Conservation (phyloP, 2,113 vertebrate genomes). For the Dunckerocampus dactyliophorus region DNA sequence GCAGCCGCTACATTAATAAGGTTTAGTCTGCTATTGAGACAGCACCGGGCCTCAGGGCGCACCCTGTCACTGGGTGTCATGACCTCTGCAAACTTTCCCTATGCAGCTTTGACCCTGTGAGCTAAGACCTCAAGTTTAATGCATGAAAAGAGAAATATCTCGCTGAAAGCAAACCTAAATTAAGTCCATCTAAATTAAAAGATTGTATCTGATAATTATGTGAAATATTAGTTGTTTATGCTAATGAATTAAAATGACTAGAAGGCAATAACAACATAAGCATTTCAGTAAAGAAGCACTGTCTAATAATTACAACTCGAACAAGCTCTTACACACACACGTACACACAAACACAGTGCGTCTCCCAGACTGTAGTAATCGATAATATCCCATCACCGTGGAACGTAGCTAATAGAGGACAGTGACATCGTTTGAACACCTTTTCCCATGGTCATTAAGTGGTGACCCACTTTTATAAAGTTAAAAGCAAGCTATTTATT, state of each 20-base stretch:
- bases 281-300: background rate
- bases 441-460: no score
- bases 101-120: constrained; percentile 40
- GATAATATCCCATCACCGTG: constrained; percentile 60
- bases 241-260: background rate
- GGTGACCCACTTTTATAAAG: no score
- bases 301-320: background rate
- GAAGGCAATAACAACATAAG: background rate
- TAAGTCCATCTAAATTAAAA: background rate
- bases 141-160: background rate
- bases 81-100: constrained; percentile 74
- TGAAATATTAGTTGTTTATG: background rate
- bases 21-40: constrained; percentile 72
- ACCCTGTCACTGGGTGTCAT: constrained; percentile 73
- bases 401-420: constrained; percentile 62
- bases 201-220: background rate
- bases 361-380: constrained; percentile 51
- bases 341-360: constrained; percentile 5
- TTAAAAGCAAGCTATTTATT: constrained; percentile 12
- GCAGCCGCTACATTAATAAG: constrained; percentile 40
- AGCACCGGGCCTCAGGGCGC: constrained; percentile 70
- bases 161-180: background rate
- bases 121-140: constrained; percentile 2
- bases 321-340: background rate
- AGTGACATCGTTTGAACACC: constrained; percentile 43